Percentiles rank a stretch among this genome's conserved stretches.
Evolutionary conservation across 2,888 invertebrate genomes (phyloP).

Genomic region (Baccha elongata): DNA sequence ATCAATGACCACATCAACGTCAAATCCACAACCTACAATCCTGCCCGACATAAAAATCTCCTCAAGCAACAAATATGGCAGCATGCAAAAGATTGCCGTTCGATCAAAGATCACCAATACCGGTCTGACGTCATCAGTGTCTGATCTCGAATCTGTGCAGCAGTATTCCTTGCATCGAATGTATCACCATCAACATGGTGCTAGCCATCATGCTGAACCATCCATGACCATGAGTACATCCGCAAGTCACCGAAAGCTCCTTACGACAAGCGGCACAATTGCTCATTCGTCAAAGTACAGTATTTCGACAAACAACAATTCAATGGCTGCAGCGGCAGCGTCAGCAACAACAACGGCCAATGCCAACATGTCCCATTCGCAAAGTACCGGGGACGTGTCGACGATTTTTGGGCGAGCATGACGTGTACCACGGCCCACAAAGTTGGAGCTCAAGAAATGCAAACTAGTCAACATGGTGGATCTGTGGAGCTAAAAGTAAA

Average conservation of each 20-base stretch:
- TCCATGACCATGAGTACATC: constrained; percentile 74
- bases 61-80: constrained; percentile 81
- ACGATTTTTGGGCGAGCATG: constrained; percentile 87
- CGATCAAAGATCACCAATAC: constrained; percentile 79
- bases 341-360: constrained; percentile 67
- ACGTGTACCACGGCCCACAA: constrained; percentile 82
- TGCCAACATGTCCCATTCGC: constrained; percentile 84
- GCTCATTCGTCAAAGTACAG: constrained; percentile 80
- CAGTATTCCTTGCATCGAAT: constrained; percentile 82
- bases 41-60: constrained; percentile 82
- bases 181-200: constrained; percentile 79
- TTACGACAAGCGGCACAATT: constrained; percentile 76
- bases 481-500: constrained; percentile 82
- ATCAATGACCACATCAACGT: constrained; percentile 72
- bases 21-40: constrained; percentile 78
- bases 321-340: constrained; percentile 76
- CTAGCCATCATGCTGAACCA: constrained; percentile 75
- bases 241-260: constrained; percentile 80
- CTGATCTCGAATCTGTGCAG: constrained; percentile 81
- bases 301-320: constrained; percentile 78
- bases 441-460: constrained; percentile 82
- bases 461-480: constrained; percentile 83
- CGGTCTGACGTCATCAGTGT: constrained; percentile 79
- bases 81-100: constrained; percentile 81
- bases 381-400: constrained; percentile 86